phyloP scores from a whole-genome alignment of 1,140 invertebrate species.

The Battus philenor region DNA sequence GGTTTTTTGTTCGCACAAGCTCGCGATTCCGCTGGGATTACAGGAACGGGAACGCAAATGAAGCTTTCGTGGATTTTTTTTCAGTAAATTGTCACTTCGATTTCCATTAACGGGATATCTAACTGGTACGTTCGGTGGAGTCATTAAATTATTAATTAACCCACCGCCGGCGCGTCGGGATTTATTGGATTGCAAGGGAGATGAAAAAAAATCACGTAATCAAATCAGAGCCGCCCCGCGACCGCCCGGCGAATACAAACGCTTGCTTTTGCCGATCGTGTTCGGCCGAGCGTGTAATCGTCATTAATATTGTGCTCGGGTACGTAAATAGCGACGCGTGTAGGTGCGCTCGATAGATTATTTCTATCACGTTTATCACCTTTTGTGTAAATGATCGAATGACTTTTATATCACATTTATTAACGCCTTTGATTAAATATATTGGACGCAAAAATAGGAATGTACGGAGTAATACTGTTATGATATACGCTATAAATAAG shows the following conservation, averaged over 20 bases:
- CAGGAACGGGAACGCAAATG: slow-evolving; percentile 4
- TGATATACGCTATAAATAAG: too few relatives aligned
- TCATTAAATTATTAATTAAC: slow-evolving; percentile 71
- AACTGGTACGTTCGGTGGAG: slow-evolving; percentile 22
- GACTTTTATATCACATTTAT: too few relatives aligned
- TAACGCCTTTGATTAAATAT: too few relatives aligned
- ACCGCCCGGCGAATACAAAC: slow-evolving; percentile 42
- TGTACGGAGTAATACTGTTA: too few relatives aligned
- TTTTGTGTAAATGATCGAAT: slow-evolving; percentile 5
- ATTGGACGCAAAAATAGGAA: too few relatives aligned
- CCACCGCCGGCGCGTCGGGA: slow-evolving; percentile 41
- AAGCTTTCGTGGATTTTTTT: slow-evolving; percentile 10
- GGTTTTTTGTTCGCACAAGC: slow-evolving; percentile 12
- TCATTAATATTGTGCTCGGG: slow-evolving; percentile 47
- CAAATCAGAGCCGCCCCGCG: slow-evolving; percentile 53
- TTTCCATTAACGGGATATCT: slow-evolving; percentile 31
- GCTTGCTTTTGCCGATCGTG: slow-evolving; percentile 34
- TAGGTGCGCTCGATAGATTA: slow-evolving; percentile 2
- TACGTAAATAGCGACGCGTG: slow-evolving; percentile 24
- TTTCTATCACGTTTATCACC: slow-evolving; percentile 11
- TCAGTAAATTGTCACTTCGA: slow-evolving; percentile 34
- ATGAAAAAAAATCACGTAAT: slow-evolving; percentile 63
- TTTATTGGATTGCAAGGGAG: slow-evolving; percentile 60
- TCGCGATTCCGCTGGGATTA: slow-evolving; percentile 2
- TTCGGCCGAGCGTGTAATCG: slow-evolving; percentile 46